A percentile compares a stretch with the other conserved stretches of the same genome.
Evolutionary conservation across 2,888 invertebrate species (phyloP).

Genomic region (Podabrus alpinus): DNA sequence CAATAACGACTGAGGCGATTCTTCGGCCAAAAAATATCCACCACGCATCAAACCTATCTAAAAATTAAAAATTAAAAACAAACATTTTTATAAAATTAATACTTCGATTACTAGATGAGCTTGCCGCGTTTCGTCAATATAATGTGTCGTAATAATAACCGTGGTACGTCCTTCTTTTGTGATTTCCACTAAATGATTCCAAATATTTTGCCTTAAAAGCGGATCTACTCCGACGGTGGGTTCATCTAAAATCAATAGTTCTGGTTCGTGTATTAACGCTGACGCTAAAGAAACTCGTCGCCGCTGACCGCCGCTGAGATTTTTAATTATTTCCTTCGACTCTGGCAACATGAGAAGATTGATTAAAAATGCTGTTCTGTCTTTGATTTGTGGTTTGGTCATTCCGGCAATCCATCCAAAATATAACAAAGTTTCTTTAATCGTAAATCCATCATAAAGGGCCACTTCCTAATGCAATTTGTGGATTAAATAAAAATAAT

Average conservation of each 20-base stretch:
- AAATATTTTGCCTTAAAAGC: conserved; percentile 80
- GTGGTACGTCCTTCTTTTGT: conserved; percentile 77
- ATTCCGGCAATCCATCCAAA: conserved; percentile 53
- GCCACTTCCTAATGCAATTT: conserved; percentile 50
- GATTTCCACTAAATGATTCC: conserved; percentile 82
- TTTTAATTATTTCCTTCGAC: conserved; percentile 61
- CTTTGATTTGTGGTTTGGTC: conserved; percentile 46
- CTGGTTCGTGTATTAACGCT: conserved; percentile 86
- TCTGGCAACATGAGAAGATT: conserved; percentile 45
- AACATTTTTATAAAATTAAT: background rate
- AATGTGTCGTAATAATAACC: conserved; percentile 88
- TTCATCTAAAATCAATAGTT: conserved; percentile 88
- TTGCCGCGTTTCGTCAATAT: conserved; percentile 85
- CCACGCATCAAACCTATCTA: conserved; percentile 85
- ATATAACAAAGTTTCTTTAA: conserved; percentile 51
- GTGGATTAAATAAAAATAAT: background rate
- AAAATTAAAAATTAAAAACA: conserved; percentile 17
- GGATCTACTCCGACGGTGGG: conserved; percentile 95
- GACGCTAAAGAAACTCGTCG: conserved; percentile 87
- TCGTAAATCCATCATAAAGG: conserved; percentile 53
- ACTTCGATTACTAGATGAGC: conserved; percentile 69
- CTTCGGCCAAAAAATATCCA: conserved; percentile 83
- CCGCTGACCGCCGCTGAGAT: conserved; percentile 87
- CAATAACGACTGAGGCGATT: conserved; percentile 74
- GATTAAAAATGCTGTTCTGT: conserved; percentile 6